These are phyloP conservation scores for Mesitornis unicolor DNA, from an alignment of 2,113 vertebrate species.

Conservation along the genomic window DNA sequence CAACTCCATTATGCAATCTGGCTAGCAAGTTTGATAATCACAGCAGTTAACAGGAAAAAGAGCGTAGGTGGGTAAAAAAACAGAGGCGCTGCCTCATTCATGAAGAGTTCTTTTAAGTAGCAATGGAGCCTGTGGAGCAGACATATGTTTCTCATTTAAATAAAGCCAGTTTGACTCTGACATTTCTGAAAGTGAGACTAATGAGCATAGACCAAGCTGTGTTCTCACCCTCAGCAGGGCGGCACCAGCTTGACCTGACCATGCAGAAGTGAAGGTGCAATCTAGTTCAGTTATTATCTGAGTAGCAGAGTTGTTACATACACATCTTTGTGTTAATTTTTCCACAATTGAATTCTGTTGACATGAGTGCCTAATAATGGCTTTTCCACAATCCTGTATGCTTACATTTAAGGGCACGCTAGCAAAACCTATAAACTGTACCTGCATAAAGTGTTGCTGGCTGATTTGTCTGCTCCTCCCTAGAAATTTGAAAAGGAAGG, in stretches of 20 bases:
- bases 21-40: neutral
- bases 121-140: slow-evolving; percentile 2
- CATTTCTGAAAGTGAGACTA: neutral
- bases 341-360: neutral
- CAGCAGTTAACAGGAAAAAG: neutral
- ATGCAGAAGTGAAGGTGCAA: neutral
- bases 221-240: neutral
- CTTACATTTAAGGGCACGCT: neutral
- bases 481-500: neutral
- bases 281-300: neutral
- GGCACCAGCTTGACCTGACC: neutral
- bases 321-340: neutral
- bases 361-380: neutral
- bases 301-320: neutral
- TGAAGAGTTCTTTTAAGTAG: neutral
- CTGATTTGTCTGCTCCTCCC: neutral
- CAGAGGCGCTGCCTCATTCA: neutral
- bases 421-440: neutral
- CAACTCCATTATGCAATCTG: neutral
- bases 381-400: neutral
- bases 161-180: neutral
- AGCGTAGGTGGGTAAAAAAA: neutral
- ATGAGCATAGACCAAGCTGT: neutral
- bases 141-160: slow-evolving; percentile 16
- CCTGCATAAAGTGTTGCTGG: neutral